Evolutionary conservation across 2,113 vertebrate species (phyloP).

Genomic region (Ciconia boyciana): DNA sequence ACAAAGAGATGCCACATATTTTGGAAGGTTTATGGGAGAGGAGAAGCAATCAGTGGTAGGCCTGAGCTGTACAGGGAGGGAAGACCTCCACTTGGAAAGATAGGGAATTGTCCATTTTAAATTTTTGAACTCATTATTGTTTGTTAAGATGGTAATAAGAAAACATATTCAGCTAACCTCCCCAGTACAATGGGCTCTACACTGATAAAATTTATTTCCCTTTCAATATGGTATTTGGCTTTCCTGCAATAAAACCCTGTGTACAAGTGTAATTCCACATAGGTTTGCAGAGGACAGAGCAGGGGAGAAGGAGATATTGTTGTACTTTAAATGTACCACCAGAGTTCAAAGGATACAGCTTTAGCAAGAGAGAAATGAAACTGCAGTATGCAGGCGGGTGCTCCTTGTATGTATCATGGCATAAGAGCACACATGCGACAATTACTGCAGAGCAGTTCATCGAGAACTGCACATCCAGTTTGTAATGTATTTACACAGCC

Average conservation of each 20-base stretch:
- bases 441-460: neutral
- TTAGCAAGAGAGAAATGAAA: neutral
- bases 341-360: neutral
- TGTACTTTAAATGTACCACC: neutral
- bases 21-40: neutral
- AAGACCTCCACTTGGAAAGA: neutral
- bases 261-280: neutral
- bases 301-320: neutral
- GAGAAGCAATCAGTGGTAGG: neutral
- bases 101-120: neutral
- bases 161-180: neutral
- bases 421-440: neutral
- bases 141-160: neutral
- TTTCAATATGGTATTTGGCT: neutral
- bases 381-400: neutral
- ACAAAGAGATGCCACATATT: rapidly evolving
- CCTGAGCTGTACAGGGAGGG: neutral
- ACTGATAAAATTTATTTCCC: neutral
- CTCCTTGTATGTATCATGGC: neutral
- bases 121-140: neutral
- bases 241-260: neutral
- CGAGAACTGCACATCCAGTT: neutral
- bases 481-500: neutral
- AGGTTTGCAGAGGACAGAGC: neutral
- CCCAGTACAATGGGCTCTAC: neutral